phyloP scores from a whole-genome alignment of 2,113 vertebrate species.

The Caranx melampygus region DNA sequence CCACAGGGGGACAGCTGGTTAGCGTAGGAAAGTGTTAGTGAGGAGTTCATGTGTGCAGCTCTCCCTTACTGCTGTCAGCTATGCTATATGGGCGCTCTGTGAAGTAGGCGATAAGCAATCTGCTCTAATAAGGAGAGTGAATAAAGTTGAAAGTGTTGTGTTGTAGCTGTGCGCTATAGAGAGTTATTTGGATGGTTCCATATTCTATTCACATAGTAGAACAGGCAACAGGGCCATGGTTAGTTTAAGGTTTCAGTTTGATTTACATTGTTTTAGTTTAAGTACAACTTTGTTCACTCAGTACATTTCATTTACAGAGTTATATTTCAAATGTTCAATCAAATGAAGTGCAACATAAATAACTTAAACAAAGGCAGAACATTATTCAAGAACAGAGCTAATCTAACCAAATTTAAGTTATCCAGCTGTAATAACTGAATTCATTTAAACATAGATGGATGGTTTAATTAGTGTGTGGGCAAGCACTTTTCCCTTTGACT shows the following conservation, averaged over 20 bases:
- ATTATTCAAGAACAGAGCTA: background rate
- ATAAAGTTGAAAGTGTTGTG: conserved; percentile 74
- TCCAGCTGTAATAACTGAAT: conserved; percentile 5
- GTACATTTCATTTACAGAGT: background rate
- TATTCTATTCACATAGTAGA: conserved; percentile 33
- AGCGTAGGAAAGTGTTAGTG: conserved; percentile 78
- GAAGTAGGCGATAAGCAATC: conserved; percentile 75
- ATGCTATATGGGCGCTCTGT: conserved; percentile 73
- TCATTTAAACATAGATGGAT: background rate
- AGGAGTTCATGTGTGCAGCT: conserved; percentile 75
- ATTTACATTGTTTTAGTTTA: conserved; percentile 26
- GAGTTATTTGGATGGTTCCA: conserved; percentile 46
- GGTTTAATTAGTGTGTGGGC: background rate
- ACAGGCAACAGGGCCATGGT: conserved; percentile 17
- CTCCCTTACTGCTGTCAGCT: conserved; percentile 76
- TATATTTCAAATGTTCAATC: background rate
- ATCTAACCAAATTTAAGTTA: background rate
- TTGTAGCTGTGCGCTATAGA: conserved; percentile 44
- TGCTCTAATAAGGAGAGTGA: conserved; percentile 77
- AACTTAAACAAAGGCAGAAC: background rate
- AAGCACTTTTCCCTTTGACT: conserved; percentile 1
- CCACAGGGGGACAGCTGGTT: conserved; percentile 81
- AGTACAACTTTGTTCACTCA: conserved; percentile 27
- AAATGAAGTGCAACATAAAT: background rate
- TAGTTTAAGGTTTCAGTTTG: conserved; percentile 35